Evolutionary conservation across 2,113 vertebrate species (phyloP).

Genomic region (Thymallus thymallus): DNA sequence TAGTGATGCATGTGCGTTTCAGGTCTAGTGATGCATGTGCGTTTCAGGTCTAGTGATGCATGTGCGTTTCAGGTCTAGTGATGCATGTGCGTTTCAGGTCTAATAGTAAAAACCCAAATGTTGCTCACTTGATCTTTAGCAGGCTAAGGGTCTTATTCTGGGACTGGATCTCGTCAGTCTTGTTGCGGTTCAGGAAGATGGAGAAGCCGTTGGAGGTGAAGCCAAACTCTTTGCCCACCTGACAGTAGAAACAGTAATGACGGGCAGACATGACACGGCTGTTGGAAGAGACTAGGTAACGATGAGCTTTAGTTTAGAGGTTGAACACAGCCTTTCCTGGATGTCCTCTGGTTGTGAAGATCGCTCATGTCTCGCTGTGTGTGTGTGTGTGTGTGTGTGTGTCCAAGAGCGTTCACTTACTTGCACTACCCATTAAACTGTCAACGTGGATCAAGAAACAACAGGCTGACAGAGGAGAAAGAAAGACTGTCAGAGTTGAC

Average conservation of each 20-base stretch:
- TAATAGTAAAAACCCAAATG: not conserved
- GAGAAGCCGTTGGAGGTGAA: slow-evolving; percentile 95
- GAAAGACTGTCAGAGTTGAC: not conserved
- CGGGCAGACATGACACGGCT: no score
- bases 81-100: not conserved
- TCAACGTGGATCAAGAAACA: slow-evolving; percentile 17
- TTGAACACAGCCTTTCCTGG: no score
- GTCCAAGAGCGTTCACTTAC: not conserved
- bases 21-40: no score
- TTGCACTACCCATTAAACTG: not conserved
- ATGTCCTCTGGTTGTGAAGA: no score
- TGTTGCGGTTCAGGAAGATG: slow-evolving; percentile 92
- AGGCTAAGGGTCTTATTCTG: slow-evolving; percentile 90
- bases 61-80: no score
- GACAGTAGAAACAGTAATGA: slow-evolving; percentile 15
- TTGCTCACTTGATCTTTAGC: slow-evolving; percentile 92
- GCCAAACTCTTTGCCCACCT: slow-evolving; percentile 97
- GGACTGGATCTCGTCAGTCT: slow-evolving; percentile 88
- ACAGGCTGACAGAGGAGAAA: slow-evolving; percentile 1
- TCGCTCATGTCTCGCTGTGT: no score
- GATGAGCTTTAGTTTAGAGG: no score
- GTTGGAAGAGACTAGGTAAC: no score
- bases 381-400: not conserved
- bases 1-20: no score
- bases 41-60: not conserved